Evolutionary conservation across 2,797 vertebrate genomes (phyloP), one percentile per base, ranked within the genome.

Genomic region (Arnoldichthys spilopterus): DNA sequence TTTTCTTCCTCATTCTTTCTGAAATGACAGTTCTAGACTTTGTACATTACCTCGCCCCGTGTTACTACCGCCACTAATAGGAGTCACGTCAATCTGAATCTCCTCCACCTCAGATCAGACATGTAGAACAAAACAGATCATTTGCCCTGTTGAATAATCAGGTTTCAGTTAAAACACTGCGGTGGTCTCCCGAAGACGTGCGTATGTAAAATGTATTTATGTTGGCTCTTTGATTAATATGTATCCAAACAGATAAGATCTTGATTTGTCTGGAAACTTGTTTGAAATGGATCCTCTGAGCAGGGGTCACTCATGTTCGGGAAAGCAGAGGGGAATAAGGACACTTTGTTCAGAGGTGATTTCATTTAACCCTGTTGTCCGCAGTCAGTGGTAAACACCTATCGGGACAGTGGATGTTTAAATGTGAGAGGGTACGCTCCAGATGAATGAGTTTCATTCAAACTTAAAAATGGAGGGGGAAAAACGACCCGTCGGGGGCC

Each of bases 121-220:
- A 87, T 70, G 74, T 47, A 83, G 83, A 87, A 87, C 87, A 85
- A 84, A 80, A 82, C 84, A 79, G 82, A 85, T 78, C 84, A 64
- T 83, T 88, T 86, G 84, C 80, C 86, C 79, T 79, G 76, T 86
- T 84, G 88, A 89, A 90, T 88, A 89, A 91, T 91, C 90, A 83
- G 76, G 88, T 88, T 85, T 82, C 88, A 86, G 87, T 84, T 84
- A 82, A 82, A 83, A 86, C 85, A 83, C 85, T 43, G 78, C 58
- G 49, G 86, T 1, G 85, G 89, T 86, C 78, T 72, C 34, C 6
- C 24, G 20, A 77, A 86, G 78, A 84, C 83, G 67, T 80, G 74
- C 82, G 76, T 77, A 53, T 83, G 77, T 83, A 84, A 89, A 86
- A 84, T 81, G 16, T 89, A 88, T 91, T 91, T 87, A 81, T n/a